Conservation (phyloP, 2,113 vertebrate genomes). For the Bettongia penicillata region DNA sequence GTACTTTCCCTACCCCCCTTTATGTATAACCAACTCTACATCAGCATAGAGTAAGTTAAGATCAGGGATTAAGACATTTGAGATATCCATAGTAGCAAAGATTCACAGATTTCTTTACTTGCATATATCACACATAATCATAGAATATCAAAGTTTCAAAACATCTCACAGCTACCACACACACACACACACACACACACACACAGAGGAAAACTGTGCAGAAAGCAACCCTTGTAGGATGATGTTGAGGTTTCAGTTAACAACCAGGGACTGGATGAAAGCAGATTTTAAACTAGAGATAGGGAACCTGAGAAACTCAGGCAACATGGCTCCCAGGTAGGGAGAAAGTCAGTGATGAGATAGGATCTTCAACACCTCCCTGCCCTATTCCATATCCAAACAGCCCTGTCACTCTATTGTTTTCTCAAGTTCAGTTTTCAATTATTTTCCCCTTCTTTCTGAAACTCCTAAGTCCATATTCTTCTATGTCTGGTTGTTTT, state of each 20-base stretch:
- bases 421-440: background rate
- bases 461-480: background rate
- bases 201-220: background rate
- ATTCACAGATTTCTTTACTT: background rate
- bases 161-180: background rate
- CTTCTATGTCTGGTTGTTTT: background rate
- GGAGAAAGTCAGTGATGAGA: background rate
- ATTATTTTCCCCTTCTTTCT: slow-evolving; percentile 5
- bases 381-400: background rate
- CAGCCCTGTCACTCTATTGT: background rate
- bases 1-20: background rate
- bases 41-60: background rate
- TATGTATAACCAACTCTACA: background rate
- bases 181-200: background rate
- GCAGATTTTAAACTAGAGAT: background rate
- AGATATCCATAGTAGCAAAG: background rate
- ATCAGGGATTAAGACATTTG: background rate
- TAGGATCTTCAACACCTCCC: background rate
- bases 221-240: background rate
- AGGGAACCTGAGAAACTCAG: background rate
- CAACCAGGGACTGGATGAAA: background rate
- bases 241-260: slow-evolving; percentile 16
- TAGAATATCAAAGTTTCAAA: background rate
- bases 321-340: background rate
- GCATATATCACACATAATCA: background rate